Percentiles rank a stretch among this genome's conserved stretches.
phyloP scores from a whole-genome alignment of 2,797 vertebrate genomes.

The Trematomus bernacchii region DNA sequence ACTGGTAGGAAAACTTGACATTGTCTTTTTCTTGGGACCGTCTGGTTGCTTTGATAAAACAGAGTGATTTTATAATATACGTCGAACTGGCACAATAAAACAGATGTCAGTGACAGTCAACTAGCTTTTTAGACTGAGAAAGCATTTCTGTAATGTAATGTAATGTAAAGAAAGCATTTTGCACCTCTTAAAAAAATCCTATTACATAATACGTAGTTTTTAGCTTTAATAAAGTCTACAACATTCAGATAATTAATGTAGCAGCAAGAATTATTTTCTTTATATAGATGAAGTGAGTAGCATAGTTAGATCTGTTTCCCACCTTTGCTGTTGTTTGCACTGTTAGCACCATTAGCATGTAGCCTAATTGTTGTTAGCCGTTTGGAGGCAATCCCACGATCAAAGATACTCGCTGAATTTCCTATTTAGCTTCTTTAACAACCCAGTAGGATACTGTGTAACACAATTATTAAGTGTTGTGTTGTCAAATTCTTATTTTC shows the following conservation, averaged over 20 bases:
- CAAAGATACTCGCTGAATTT: too few species aligned
- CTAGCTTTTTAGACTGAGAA: background rate
- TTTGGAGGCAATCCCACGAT: too few species aligned
- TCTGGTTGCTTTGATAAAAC: background rate
- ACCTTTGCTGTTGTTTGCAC: too few species aligned
- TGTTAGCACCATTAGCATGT: too few species aligned
- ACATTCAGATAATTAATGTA: too few species aligned
- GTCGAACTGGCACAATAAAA: slow-evolving; percentile 4
- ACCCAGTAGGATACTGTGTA: background rate
- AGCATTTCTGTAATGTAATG: background rate
- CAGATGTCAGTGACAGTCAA: slow-evolving; percentile 10
- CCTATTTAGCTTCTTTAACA: background rate
- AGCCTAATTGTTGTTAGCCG: too few species aligned
- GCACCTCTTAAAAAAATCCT: background rate
- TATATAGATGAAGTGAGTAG: too few species aligned
- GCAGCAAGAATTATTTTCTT: too few species aligned
- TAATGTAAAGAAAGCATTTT: background rate
- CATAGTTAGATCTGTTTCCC: too few species aligned
- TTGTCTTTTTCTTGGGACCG: background rate
- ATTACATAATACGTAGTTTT: background rate
- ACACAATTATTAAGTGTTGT: too few species aligned
- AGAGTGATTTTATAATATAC: background rate
- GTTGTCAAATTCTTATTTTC: too few species aligned
- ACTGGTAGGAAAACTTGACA: slow-evolving; percentile 83
- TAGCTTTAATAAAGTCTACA: too few species aligned